A percentile compares a stretch with the other conserved stretches of the same genome.
These are phyloP conservation scores for Ceratina calcarata DNA, from an alignment of 1,140 invertebrate species.

Conservation along the genomic window DNA sequence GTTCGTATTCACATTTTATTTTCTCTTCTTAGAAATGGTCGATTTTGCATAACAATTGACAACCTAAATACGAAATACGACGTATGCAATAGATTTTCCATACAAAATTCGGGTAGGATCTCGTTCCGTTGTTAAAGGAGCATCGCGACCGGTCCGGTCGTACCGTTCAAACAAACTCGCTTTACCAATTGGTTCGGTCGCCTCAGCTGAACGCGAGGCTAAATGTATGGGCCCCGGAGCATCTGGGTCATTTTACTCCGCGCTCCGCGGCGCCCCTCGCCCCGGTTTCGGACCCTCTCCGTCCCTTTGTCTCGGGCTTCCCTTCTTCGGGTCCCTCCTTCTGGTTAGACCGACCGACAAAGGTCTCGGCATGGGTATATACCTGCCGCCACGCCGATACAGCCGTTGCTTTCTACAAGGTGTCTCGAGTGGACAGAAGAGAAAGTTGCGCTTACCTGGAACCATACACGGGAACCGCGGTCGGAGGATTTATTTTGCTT, in stretches of 20 bases:
- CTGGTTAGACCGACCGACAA: slow-evolving; percentile 52
- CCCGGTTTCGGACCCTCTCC: slow-evolving; percentile 47
- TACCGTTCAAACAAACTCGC: background rate
- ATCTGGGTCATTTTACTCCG: slow-evolving; percentile 63
- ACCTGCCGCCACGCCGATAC: slow-evolving; percentile 54
- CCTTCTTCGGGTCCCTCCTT: slow-evolving; percentile 30
- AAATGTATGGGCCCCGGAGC: slow-evolving; percentile 53
- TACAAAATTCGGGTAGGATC: too few species aligned
- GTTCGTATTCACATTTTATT: too few species aligned
- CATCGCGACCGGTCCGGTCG: too few species aligned
- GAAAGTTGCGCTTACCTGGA: slow-evolving; percentile 24
- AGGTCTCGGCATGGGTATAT: slow-evolving; percentile 57
- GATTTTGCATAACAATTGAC: too few species aligned
- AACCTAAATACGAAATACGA: too few species aligned
- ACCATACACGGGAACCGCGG: background rate
- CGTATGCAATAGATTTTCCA: too few species aligned
- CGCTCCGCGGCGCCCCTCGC: slow-evolving; percentile 28
- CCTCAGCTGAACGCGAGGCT: slow-evolving; percentile 33
- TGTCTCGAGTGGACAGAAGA: slow-evolving; percentile 42
- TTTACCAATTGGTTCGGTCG: slow-evolving; percentile 41
- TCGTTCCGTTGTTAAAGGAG: too few species aligned
- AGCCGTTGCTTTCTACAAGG: slow-evolving; percentile 61
- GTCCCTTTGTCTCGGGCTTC: slow-evolving; percentile 64
- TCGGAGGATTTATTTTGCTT: slow-evolving; percentile 29
- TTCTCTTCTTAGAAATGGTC: too few species aligned